Evolutionary conservation across 2,888 invertebrate species (phyloP).

Genomic region (Cheilosia soror): DNA sequence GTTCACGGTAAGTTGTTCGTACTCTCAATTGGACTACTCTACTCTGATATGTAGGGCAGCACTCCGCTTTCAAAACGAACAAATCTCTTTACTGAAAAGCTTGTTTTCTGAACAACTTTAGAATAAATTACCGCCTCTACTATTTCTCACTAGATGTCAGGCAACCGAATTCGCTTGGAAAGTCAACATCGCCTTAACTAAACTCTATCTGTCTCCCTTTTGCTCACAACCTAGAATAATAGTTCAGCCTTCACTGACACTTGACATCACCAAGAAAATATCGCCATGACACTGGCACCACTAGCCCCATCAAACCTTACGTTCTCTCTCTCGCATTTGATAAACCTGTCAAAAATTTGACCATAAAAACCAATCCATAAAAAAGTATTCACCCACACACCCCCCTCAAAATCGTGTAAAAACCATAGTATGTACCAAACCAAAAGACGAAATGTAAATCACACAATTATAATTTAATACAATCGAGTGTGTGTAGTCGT

Average conservation of each 20-base stretch:
- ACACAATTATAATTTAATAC: background rate
- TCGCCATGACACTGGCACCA: slow-evolving; percentile 37
- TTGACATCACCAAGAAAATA: slow-evolving; percentile 59
- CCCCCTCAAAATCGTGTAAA: background rate
- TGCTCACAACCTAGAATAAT: slow-evolving; percentile 9
- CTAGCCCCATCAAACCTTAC: slow-evolving; percentile 40
- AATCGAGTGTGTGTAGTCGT: background rate
- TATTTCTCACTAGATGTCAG: slow-evolving; percentile 38
- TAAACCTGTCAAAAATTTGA: slow-evolving; percentile 64
- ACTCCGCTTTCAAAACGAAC: background rate
- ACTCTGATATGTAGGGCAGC: background rate
- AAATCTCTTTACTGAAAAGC: background rate
- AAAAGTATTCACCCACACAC: slow-evolving; percentile 46
- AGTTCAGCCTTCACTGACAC: slow-evolving; percentile 29
- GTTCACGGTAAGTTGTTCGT: too few species aligned
- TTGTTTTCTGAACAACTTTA: background rate
- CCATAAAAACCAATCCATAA: slow-evolving; percentile 34
- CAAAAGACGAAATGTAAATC: background rate
- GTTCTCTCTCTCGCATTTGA: slow-evolving; percentile 45
- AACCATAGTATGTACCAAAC: background rate
- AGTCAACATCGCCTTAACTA: slow-evolving; percentile 17
- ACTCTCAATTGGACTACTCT: too few species aligned
- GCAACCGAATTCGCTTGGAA: slow-evolving; percentile 2
- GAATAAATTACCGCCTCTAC: background rate
- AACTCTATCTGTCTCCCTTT: slow-evolving; percentile 26